Conservation (phyloP, 2,113 vertebrate species). For the Psammodynastes pulverulentus region DNA sequence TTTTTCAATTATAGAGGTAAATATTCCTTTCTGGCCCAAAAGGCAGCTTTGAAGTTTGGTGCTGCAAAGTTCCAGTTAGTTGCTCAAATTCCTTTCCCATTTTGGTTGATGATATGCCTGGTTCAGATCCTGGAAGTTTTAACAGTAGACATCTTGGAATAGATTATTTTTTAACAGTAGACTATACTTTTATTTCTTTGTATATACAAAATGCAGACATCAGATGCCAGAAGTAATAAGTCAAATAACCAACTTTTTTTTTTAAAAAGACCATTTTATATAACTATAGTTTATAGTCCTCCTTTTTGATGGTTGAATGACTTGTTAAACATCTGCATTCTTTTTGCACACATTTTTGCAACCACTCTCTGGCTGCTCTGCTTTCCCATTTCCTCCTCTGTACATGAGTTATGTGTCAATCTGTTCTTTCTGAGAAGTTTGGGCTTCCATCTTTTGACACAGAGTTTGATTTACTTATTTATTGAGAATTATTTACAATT, state of each 20-base stretch:
- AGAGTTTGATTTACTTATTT: not conserved
- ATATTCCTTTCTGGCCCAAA: not conserved
- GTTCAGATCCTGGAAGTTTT: not conserved
- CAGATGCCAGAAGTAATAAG: not conserved
- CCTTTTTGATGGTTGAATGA: conserved; percentile 5
- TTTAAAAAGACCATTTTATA: not conserved
- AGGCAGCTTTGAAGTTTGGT: not conserved
- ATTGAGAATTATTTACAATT: not conserved
- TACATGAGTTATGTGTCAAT: not conserved
- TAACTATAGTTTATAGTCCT: not conserved
- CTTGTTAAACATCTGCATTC: conserved; percentile 1
- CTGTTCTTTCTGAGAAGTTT: not conserved
- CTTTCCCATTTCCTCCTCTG: not conserved
- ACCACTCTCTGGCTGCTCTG: not conserved
- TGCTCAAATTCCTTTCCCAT: not conserved
- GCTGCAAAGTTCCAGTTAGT: not conserved
- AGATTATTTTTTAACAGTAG: not conserved
- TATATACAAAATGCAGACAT: not conserved
- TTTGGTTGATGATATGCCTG: not conserved
- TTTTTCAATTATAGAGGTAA: not conserved
- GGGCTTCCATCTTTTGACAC: conserved; percentile 24
- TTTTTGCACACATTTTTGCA: not conserved
- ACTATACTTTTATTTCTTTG: not conserved
- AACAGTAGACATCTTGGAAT: not conserved
- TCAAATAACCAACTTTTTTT: not conserved